Evolutionary conservation across 2,888 invertebrate genomes (phyloP), one percentile per base, ranked within the genome.

Genomic region (Dendrolimus houi): DNA sequence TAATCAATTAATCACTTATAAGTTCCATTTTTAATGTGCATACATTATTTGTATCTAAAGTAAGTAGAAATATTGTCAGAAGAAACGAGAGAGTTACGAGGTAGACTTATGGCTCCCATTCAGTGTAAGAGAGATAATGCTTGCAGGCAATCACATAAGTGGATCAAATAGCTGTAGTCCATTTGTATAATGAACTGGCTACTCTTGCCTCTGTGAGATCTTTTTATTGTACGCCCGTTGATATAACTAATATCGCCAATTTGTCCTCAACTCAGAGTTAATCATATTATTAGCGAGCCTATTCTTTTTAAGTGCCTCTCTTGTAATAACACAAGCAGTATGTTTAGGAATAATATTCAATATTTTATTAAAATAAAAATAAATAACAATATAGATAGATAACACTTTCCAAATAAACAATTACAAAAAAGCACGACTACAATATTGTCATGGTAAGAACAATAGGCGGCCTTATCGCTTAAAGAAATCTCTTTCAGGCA

Each of bases 91-190:
- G 84, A 87, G 84, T 86, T 89, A 87, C 87, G 85, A 84, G 84
- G 83, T 85, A 87, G 85, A 89, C 87, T 86, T 88, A 90, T 87
- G 83, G 86, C 79, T 83, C 82, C 84, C 83, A 88, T 89, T 88
- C 88, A 79, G 79, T 76, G 74, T 77, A 84, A 75, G 76, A 87
- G 82, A 89, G 88, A 88, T 89, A 90, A 90, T 88, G 86, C 84
- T 87, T 85, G 85, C 87, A 88, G 85, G 88, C 89, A 90, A 89
- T 90, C 89, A 85, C 88, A 90, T 88, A 90, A 90, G 89, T 89
- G 89, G 88, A 89, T 90, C 88, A 90, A 88, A 90, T 89, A 90
- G 87, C 86, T 87, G 83, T 83, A 88, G 86, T 89, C 89, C 89
- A 90, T 90, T 90, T 89, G 86, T 83, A 85, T 90, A 90, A 90